Evolutionary conservation across 2,888 invertebrate genomes (phyloP).

Genomic region (Leucophenga maculata): DNA sequence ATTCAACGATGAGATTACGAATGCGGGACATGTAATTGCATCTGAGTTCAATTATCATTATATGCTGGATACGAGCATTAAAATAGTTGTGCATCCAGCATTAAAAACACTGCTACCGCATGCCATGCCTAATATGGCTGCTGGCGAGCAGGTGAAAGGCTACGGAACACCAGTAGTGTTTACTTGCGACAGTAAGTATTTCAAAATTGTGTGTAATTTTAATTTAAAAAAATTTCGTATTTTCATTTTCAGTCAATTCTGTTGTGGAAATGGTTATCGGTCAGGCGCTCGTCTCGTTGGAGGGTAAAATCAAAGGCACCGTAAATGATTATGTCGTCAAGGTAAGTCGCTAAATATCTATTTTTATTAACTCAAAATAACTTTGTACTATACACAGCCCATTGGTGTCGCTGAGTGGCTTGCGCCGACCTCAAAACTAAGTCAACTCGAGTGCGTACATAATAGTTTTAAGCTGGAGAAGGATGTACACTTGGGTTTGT

Average conservation of each 20-base stretch:
- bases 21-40: constrained; percentile 91
- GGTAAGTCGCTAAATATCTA: constrained; percentile 38
- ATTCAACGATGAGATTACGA: constrained; percentile 83
- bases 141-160: constrained; percentile 67
- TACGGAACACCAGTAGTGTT: constrained; percentile 83
- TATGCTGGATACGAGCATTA: constrained; percentile 87
- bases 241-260: constrained; percentile 81
- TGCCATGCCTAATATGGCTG: constrained; percentile 71
- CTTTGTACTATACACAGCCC: too few relatives aligned
- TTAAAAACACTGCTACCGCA: constrained; percentile 69
- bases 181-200: constrained; percentile 87
- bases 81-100: constrained; percentile 84
- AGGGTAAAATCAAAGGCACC: constrained; percentile 80
- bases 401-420: constrained; percentile 91
- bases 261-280: constrained; percentile 89
- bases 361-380: too few relatives aligned
- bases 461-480: constrained; percentile 93
- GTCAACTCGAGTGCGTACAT: constrained; percentile 94
- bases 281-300: constrained; percentile 86
- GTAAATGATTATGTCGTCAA: constrained; percentile 79
- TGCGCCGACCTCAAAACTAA: constrained; percentile 84
- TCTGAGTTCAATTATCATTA: constrained; percentile 87
- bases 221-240: too few relatives aligned
- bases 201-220: not conserved
- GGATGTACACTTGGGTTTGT: constrained; percentile 82